Evolutionary conservation across 2,797 vertebrate species (phyloP), one percentile per base, ranked within the genome.

Genomic region (Botia kubotai): DNA sequence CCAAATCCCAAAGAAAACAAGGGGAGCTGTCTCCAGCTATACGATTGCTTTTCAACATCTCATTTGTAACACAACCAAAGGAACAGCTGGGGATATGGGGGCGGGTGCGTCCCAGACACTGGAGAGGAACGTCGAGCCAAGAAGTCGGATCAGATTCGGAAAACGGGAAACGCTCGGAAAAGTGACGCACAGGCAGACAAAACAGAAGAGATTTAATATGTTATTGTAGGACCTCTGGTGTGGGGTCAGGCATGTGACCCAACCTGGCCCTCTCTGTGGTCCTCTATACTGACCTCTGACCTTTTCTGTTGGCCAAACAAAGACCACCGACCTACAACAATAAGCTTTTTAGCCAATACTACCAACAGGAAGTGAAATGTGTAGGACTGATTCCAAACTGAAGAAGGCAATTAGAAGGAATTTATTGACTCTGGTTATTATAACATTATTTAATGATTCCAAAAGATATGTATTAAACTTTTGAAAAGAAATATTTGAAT

Each of bases 1-100:
- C 80, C 85, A 81, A 91, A 93, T 0, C n/a, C 90, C 82, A 92
- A 88, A 90, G 88, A 93, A 93, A 93, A 91, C 90, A 94, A 94
- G 87, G 86, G 87, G 87, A 89, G 82, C 86, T 90, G 91, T 91
- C 89, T 92, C 85, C 89, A 90, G 89, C 89, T 91, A 84, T 90
- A 90, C 80, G 88, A 89, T 90, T 91, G 86, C 92, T 91, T 95
- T 94, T 93, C 92, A 95, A 91, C 88, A 68, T 94, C 93, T 93
- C 92, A 93, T 95, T 94, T 95, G 92, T 94, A 94, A 94, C 43
- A 48, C 88, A 89, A 93, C 91, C 92, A 86, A 90, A 86, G 85
- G 85, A 95, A 94, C 95, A 95, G 94, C 94, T 93, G 90, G 89
- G 87, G 86, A 82, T 90, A 65, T 85, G 87, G 19, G 48, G 75